Percentiles rank a stretch among this genome's conserved stretches.
Conservation (phyloP, 2,797 vertebrate species). For the Gallinago solitaria region DNA sequence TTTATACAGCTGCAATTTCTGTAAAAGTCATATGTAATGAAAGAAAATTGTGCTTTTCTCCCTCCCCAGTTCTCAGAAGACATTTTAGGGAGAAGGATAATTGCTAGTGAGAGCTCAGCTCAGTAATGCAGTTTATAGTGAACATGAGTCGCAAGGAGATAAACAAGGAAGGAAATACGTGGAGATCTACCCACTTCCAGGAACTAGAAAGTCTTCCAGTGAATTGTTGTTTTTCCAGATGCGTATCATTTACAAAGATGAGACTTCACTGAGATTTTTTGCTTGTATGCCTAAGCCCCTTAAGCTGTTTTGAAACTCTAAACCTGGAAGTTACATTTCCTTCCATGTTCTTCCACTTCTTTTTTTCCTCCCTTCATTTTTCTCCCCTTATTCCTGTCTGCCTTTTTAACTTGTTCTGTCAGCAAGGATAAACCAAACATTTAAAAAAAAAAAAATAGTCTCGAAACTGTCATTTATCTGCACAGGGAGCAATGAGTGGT, state of each 20-base stretch:
- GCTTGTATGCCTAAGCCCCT: neutral
- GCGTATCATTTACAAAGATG: neutral
- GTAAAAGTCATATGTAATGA: conserved; percentile 26
- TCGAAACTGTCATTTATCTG: neutral
- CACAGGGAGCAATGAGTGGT: neutral
- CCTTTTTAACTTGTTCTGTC: neutral
- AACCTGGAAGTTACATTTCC: neutral
- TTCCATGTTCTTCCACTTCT: accelerated
- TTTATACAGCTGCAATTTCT: neutral
- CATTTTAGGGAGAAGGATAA: conserved; percentile 20
- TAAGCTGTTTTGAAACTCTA: neutral
- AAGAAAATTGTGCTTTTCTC: conserved; percentile 52
- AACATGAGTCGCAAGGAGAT: neutral
- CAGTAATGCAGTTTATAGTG: neutral
- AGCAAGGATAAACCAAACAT: neutral
- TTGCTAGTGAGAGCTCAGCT: conserved; percentile 32
- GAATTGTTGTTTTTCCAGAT: neutral
- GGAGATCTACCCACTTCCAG: neutral
- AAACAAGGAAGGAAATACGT: conserved; percentile 24
- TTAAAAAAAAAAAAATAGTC: neutral
- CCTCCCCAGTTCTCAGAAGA: neutral
- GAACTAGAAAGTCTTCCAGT: neutral
- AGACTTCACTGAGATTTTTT: conserved; percentile 5
- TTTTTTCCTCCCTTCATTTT: neutral
- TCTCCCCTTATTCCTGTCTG: neutral